These are phyloP conservation scores for Cepaea nemoralis DNA, from an alignment of 1,140 invertebrate species.

Conservation along the genomic window DNA sequence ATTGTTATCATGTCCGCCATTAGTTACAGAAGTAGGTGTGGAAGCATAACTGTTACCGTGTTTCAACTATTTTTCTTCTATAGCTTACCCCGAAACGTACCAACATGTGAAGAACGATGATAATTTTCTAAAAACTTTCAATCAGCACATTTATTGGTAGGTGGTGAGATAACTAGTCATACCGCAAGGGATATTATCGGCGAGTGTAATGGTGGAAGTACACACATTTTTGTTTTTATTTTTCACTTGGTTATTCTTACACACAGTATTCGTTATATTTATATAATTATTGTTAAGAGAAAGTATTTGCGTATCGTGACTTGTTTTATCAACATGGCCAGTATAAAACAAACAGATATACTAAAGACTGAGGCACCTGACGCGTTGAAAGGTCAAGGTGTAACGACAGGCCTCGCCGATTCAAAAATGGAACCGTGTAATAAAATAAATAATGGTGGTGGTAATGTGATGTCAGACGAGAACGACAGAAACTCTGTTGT, in stretches of 20 bases:
- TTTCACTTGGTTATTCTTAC: too few relatives aligned
- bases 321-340: slow-evolving; percentile 13
- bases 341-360: background rate
- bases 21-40: slow-evolving; percentile 1
- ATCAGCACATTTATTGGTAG: slow-evolving; percentile 1
- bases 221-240: too few relatives aligned
- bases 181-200: too few relatives aligned
- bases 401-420: background rate
- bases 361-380: background rate
- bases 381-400: background rate
- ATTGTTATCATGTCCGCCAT: slow-evolving; percentile 54
- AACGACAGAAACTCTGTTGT: slow-evolving; percentile 31
- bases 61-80: slow-evolving; percentile 14
- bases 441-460: too few relatives aligned
- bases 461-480: slow-evolving; percentile 31
- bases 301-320: too few relatives aligned
- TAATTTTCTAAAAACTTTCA: slow-evolving; percentile 8
- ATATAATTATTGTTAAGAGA: too few relatives aligned
- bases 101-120: slow-evolving; percentile 24
- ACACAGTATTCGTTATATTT: too few relatives aligned
- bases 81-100: background rate
- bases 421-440: slow-evolving; percentile 11
- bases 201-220: too few relatives aligned
- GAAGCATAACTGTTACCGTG: slow-evolving; percentile 7
- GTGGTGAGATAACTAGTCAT: slow-evolving; percentile 22